phyloP scores from a whole-genome alignment of 2,888 invertebrate genomes.

The Hydrotaea cyrtoneurina region DNA sequence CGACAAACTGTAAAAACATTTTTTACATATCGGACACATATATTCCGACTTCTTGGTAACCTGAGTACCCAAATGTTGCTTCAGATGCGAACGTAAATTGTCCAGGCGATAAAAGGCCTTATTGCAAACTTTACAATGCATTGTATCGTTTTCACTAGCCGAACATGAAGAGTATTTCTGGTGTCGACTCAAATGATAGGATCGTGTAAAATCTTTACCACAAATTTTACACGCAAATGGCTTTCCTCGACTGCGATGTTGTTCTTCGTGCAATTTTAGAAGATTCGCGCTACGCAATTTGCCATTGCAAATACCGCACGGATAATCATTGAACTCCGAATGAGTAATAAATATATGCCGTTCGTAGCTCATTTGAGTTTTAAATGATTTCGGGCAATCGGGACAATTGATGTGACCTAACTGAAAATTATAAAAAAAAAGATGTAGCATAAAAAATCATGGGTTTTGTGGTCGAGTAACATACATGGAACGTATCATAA shows the following conservation, averaged over 20 bases:
- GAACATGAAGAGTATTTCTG: conserved; percentile 78
- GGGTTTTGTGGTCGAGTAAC: conserved; percentile 43
- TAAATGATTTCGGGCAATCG: conserved; percentile 88
- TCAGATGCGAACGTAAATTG: conserved; percentile 87
- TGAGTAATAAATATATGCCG: conserved; percentile 87
- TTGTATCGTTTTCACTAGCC: conserved; percentile 74
- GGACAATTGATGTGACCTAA: conserved; percentile 81
- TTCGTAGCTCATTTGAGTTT: conserved; percentile 85
- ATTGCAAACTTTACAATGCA: conserved; percentile 80
- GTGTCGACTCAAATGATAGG: conserved; percentile 86
- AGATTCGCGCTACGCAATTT: conserved; percentile 84
- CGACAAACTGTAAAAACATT: conserved; percentile 85
- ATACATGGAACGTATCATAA: conserved; percentile 80
- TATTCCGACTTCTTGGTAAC: conserved; percentile 83
- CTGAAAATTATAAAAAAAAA: conserved; percentile 69
- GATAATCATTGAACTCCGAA: conserved; percentile 84
- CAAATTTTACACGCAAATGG: conserved; percentile 86
- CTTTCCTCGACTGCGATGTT: conserved; percentile 83
- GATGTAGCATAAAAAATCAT: no score
- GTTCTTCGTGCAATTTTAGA: conserved; percentile 85
- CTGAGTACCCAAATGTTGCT: conserved; percentile 85
- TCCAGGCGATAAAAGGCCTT: conserved; percentile 83
- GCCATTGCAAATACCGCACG: conserved; percentile 86
- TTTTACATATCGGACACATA: conserved; percentile 85
- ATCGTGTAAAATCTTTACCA: conserved; percentile 87